phyloP scores from a whole-genome alignment of 2,888 invertebrate species.

The Eulithis testata region DNA sequence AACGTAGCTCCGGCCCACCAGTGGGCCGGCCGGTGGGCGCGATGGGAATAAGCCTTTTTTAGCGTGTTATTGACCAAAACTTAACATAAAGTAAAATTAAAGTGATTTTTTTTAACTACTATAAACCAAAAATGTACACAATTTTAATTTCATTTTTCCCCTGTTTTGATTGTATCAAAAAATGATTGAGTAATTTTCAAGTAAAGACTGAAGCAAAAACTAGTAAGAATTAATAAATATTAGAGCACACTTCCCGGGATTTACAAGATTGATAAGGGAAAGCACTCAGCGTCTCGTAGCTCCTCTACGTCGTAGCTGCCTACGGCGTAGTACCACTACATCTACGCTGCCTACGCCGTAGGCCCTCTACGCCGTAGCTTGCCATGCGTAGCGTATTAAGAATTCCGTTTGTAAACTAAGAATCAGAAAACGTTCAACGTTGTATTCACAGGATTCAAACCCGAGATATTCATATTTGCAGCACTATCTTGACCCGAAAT shows the following conservation, averaged over 20 bases:
- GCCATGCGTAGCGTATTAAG: slow-evolving; percentile 1
- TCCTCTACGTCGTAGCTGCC: slow-evolving; percentile 6
- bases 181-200: not conserved
- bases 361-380: slow-evolving; percentile 12
- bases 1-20: no score
- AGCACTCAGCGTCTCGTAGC: slow-evolving; percentile 30
- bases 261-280: slow-evolving; percentile 29
- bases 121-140: no score
- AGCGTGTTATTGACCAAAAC: no score
- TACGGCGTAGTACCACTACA: slow-evolving; percentile 21
- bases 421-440: not conserved
- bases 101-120: no score
- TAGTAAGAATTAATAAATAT: slow-evolving; percentile 12
- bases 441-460: not conserved
- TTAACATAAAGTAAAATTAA: no score
- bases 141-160: no score
- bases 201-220: not conserved
- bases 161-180: no score
- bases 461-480: no score
- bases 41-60: no score
- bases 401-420: slow-evolving; percentile 10
- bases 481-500: no score
- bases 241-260: slow-evolving; percentile 12
- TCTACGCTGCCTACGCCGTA: slow-evolving; percentile 18
- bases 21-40: no score